phyloP scores from a whole-genome alignment of 2,797 vertebrate species.

The Pseudopleuronectes americanus region DNA sequence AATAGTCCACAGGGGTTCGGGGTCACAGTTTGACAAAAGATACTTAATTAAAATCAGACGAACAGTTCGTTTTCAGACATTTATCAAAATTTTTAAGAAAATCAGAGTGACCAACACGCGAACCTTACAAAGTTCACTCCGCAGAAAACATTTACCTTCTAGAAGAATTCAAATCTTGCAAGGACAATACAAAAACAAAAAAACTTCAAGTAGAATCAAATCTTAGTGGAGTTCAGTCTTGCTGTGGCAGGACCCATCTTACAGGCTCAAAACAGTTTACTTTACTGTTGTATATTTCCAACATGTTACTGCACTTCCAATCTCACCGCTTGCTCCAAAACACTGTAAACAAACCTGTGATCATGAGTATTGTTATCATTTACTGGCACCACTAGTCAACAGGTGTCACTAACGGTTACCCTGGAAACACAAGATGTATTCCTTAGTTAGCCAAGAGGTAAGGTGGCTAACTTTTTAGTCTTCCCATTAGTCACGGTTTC shows the following conservation, averaged over 20 bases:
- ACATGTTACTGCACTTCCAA: background rate
- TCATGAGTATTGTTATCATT: background rate
- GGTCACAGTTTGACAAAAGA: background rate
- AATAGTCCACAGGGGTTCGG: conserved; percentile 6
- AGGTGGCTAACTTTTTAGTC: too few species aligned
- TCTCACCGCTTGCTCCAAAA: background rate
- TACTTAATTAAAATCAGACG: background rate
- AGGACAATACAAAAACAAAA: too few species aligned
- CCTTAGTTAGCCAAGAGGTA: background rate
- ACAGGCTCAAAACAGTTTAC: background rate
- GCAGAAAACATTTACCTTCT: background rate
- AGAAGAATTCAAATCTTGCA: background rate
- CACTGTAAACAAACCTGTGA: background rate
- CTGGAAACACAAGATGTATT: background rate
- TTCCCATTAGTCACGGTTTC: too few species aligned
- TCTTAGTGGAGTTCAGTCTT: background rate
- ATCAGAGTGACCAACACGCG: background rate
- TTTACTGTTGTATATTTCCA: too few species aligned
- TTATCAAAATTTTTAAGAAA: background rate
- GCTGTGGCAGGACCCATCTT: background rate
- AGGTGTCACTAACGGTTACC: background rate
- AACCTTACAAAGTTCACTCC: background rate
- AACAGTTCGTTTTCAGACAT: background rate
- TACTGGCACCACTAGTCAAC: background rate
- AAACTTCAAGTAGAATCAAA: background rate